Evolutionary conservation across 2,797 vertebrate genomes (phyloP).

Genomic region (Arctocebus calabarensis): DNA sequence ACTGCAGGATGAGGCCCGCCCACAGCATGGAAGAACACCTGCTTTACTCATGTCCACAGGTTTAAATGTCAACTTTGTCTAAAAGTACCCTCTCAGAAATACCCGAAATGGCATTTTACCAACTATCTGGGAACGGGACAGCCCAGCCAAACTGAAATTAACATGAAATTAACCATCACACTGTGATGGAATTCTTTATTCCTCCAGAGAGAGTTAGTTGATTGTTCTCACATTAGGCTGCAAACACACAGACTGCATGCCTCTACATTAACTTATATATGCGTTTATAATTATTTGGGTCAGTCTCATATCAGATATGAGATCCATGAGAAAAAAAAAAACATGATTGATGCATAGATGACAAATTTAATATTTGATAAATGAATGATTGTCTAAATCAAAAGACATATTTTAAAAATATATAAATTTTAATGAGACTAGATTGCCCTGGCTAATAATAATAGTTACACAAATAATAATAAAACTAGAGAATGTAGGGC

Average conservation of each 20-base stretch:
- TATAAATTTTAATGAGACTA: not conserved
- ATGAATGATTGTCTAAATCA: not conserved
- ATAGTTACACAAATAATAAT: constrained; percentile 3
- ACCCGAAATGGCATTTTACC: constrained; percentile 13
- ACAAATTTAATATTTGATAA: not conserved
- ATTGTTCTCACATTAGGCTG: not conserved
- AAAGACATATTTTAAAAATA: not conserved
- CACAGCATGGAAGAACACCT: not conserved
- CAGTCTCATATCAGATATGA: not conserved
- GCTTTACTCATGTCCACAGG: not conserved
- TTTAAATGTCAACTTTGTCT: not conserved
- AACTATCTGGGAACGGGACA: not conserved
- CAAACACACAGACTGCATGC: not conserved
- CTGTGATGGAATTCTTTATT: not conserved
- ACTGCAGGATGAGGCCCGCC: not conserved
- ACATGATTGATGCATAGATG: not conserved
- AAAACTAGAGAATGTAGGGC: not conserved
- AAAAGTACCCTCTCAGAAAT: not conserved
- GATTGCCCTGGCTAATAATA: not conserved
- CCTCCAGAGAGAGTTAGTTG: not conserved
- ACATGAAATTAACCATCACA: not conserved
- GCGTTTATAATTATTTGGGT: not conserved
- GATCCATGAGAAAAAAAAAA: not conserved
- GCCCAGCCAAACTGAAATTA: not conserved
- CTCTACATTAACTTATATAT: not conserved